A percentile compares a stretch with the other conserved stretches of the same genome.
Evolutionary conservation across 2,797 vertebrate species (phyloP).

Genomic region (Kryptopterus vitreolus): DNA sequence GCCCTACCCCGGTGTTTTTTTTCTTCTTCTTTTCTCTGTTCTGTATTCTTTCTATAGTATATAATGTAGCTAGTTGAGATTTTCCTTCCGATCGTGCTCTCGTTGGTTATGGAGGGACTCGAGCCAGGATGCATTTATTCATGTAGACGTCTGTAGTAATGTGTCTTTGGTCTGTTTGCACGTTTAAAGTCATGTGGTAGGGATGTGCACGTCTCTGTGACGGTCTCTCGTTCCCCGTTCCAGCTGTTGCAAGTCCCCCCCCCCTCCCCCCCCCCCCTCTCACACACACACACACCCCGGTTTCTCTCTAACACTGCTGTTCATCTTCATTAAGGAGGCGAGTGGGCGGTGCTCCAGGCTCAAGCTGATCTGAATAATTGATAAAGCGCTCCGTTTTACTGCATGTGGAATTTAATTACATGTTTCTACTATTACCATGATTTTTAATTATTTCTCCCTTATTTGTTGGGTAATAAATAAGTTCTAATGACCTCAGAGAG

Average conservation of each 20-base stretch:
- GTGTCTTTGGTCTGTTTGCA: neutral
- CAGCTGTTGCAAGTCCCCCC: neutral
- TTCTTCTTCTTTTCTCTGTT: too few relatives aligned
- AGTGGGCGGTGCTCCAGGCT: slow-evolving; percentile 31
- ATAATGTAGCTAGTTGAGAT: too few relatives aligned
- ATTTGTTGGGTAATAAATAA: slow-evolving; percentile 63
- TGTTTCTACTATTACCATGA: slow-evolving; percentile 55
- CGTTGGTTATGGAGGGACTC: too few relatives aligned
- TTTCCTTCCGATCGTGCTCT: too few relatives aligned
- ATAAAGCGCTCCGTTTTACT: slow-evolving; percentile 43
- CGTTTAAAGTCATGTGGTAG: too few relatives aligned
- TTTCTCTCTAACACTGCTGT: slow-evolving; percentile 46
- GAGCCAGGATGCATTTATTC: too few relatives aligned
- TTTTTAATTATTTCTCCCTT: slow-evolving; percentile 62
- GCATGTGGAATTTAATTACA: slow-evolving; percentile 53
- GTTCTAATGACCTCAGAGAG: slow-evolving; percentile 58
- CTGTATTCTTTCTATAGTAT: too few relatives aligned
- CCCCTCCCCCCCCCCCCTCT: too few relatives aligned
- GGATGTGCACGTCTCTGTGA: neutral
- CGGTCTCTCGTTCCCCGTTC: neutral
- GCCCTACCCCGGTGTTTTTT: too few relatives aligned
- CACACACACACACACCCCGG: too few relatives aligned
- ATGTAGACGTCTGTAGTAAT: neutral
- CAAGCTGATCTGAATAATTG: slow-evolving; percentile 60
- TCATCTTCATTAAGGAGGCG: slow-evolving; percentile 60